Conservation (phyloP, 2,113 vertebrate species). For the Varanus salvator region DNA sequence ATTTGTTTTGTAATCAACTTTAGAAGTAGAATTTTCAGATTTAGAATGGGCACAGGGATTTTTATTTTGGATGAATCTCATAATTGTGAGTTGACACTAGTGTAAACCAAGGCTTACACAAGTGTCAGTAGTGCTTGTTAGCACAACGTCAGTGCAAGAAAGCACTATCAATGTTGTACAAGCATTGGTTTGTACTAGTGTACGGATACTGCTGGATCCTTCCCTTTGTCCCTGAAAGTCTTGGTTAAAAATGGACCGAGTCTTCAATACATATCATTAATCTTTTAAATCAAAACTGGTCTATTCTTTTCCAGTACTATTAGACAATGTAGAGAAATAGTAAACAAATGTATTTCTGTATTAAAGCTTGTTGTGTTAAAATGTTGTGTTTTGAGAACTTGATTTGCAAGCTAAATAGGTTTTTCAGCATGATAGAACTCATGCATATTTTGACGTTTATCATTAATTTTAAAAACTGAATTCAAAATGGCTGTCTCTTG, state of each 20-base stretch:
- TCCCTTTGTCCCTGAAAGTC: background rate
- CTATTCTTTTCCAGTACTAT: slow-evolving; percentile 35
- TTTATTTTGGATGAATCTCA: too few relatives aligned
- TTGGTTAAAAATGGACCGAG: background rate
- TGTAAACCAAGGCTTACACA: too few relatives aligned
- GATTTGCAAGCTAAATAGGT: background rate
- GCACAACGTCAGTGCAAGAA: too few relatives aligned
- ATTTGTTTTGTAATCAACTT: background rate
- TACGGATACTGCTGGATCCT: too few relatives aligned
- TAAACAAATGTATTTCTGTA: slow-evolving; percentile 30
- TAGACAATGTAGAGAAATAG: slow-evolving; percentile 32
- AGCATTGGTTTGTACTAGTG: too few relatives aligned
- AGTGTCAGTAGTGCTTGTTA: too few relatives aligned
- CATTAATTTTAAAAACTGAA: slow-evolving; percentile 5
- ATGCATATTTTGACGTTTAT: slow-evolving; percentile 27
- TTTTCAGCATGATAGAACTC: background rate
- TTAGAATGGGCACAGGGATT: background rate
- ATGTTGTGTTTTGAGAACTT: slow-evolving; percentile 30
- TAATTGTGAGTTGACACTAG: too few relatives aligned
- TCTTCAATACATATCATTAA: background rate
- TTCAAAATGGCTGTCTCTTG: slow-evolving; percentile 10
- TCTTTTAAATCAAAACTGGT: background rate
- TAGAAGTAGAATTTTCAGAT: background rate
- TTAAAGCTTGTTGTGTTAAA: slow-evolving; percentile 37
- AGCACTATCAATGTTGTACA: too few relatives aligned